Conservation (phyloP, 1,140 invertebrate genomes). For the Himalopsyche phryganea region DNA sequence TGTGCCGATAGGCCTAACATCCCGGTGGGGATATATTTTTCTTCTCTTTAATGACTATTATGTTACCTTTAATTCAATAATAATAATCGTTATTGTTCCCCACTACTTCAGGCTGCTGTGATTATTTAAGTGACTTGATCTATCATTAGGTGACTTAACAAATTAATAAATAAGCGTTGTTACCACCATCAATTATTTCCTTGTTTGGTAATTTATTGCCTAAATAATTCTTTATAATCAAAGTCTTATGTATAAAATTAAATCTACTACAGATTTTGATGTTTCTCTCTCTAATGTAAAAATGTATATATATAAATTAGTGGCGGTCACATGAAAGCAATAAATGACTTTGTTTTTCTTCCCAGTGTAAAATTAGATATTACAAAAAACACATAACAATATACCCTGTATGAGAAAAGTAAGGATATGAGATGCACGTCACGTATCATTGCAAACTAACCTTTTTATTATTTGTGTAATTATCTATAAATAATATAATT, state of each 20-base stretch:
- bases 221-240: slow-evolving; percentile 5
- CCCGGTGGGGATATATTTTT: slow-evolving; percentile 5
- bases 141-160: slow-evolving; percentile 19
- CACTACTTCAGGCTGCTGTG: slow-evolving; percentile 23
- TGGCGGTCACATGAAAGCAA: too few relatives aligned
- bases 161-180: slow-evolving; percentile 24
- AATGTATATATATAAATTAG: slow-evolving; percentile 14
- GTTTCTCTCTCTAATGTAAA: slow-evolving; percentile 1
- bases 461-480: too few relatives aligned
- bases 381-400: not conserved
- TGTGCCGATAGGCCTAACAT: slow-evolving; percentile 16
- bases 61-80: not conserved
- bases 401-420: too few relatives aligned
- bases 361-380: too few relatives aligned
- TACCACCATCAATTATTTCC: slow-evolving; percentile 25
- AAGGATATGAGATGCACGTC: too few relatives aligned
- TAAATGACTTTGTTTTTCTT: too few relatives aligned
- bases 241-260: slow-evolving; percentile 14
- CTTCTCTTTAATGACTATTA: not conserved
- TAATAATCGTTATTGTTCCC: slow-evolving; percentile 2
- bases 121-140: slow-evolving; percentile 26
- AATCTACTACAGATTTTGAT: slow-evolving; percentile 12
- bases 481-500: too few relatives aligned
- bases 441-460: too few relatives aligned
- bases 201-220: slow-evolving; percentile 14